A percentile compares a stretch with the other conserved stretches of the same genome.
phyloP scores from a whole-genome alignment of 2,888 invertebrate genomes.

The Drosophila atroscutellata region DNA sequence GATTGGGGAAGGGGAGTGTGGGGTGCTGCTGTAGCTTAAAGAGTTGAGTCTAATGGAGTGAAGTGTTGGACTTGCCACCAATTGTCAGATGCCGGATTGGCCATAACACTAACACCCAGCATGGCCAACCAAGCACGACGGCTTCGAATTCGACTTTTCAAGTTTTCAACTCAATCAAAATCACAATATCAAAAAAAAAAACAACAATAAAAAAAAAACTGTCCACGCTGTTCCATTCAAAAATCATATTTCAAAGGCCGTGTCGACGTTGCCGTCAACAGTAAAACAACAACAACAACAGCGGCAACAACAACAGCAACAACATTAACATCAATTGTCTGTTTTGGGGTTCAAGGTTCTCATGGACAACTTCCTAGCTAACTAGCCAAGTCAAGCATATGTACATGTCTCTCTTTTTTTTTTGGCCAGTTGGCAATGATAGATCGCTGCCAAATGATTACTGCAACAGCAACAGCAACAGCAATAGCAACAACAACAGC shows the following conservation, averaged over 20 bases:
- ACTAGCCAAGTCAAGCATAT: slow-evolving; percentile 16
- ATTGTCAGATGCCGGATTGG: slow-evolving; percentile 52
- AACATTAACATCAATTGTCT: slow-evolving; percentile 10
- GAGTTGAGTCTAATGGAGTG: slow-evolving; percentile 42
- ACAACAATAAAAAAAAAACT: slow-evolving; percentile 53
- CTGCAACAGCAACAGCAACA: slow-evolving; percentile 44
- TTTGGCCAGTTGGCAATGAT: slow-evolving; percentile 68
- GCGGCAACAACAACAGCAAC: slow-evolving; percentile 4
- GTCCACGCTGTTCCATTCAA: slow-evolving; percentile 65
- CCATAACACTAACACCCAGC: slow-evolving; percentile 48
- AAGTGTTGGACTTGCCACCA: slow-evolving; percentile 54
- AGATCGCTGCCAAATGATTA: slow-evolving; percentile 71
- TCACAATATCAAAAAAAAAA: slow-evolving; percentile 36
- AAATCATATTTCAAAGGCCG: slow-evolving; percentile 61
- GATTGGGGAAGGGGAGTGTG: neutral
- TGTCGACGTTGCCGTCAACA: slow-evolving; percentile 56
- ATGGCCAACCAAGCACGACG: slow-evolving; percentile 45
- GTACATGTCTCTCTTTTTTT: slow-evolving; percentile 13
- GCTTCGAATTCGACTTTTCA: slow-evolving; percentile 2
- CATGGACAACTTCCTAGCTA: slow-evolving; percentile 64
- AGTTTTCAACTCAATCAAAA: slow-evolving; percentile 57
- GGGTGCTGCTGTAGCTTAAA: slow-evolving; percentile 19
- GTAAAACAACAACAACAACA: slow-evolving; percentile 5
- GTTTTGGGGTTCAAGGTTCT: slow-evolving; percentile 69
- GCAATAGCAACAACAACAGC: slow-evolving; percentile 33